Percentiles rank a stretch among this genome's conserved stretches.
phyloP scores from a whole-genome alignment of 2,113 vertebrate species.

The Scartelaos histophorus region DNA sequence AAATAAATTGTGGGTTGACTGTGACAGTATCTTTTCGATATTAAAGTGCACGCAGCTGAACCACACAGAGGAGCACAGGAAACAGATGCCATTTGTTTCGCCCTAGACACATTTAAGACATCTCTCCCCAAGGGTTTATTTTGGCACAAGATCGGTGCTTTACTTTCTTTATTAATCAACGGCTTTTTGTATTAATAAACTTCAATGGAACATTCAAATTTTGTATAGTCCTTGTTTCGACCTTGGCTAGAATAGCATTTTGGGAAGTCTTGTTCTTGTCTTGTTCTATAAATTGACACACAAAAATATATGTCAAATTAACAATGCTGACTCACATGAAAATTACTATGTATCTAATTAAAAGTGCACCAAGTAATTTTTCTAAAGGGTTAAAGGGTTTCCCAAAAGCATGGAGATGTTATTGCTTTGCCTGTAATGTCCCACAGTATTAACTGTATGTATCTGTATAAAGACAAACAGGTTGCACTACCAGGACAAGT shows the following conservation, averaged over 20 bases:
- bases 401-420: no score
- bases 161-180: conserved; percentile 67
- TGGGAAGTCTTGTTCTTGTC: neutral
- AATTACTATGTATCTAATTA: neutral
- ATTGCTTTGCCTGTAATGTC: no score
- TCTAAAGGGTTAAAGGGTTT: no score
- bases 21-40: conserved; percentile 35
- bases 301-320: neutral
- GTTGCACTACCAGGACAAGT: no score
- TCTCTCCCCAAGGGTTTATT: conserved; percentile 75
- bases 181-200: conserved; percentile 65
- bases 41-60: conserved; percentile 69
- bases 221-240: neutral
- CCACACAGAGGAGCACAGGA: conserved; percentile 77
- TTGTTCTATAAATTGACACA: neutral
- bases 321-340: neutral
- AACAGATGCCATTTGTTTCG: conserved; percentile 81
- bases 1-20: conserved; percentile 18
- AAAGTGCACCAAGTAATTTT: no score
- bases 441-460: no score
- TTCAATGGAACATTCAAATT: conserved; percentile 36
- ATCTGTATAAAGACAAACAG: no score
- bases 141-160: conserved; percentile 56
- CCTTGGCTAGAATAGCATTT: neutral
- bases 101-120: conserved; percentile 73